Conservation (phyloP, 2,797 vertebrate genomes). For the Anomalospiza imberbis region DNA sequence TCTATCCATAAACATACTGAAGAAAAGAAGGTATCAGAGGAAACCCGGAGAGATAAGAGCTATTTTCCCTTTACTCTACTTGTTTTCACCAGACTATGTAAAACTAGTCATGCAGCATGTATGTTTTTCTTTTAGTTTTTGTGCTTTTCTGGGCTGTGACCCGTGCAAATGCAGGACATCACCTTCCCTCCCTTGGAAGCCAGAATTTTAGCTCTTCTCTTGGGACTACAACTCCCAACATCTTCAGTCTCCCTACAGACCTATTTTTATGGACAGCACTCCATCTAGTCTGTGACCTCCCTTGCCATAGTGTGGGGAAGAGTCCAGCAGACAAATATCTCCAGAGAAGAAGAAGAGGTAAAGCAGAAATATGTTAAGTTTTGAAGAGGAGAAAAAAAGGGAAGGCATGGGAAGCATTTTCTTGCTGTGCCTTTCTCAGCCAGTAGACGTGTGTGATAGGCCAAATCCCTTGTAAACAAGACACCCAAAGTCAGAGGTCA, state of each 20-base stretch:
- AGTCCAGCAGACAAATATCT: background rate
- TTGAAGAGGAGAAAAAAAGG: background rate
- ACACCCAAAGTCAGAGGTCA: background rate
- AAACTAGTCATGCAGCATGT: background rate
- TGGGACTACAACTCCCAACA: background rate
- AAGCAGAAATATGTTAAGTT: background rate
- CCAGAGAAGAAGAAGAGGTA: background rate
- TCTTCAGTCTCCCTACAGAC: background rate
- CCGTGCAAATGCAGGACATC: background rate
- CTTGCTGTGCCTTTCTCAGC: background rate
- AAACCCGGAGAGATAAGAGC: conserved; percentile 1
- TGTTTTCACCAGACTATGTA: background rate
- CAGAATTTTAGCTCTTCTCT: background rate
- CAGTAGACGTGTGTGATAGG: background rate
- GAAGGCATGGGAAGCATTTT: background rate
- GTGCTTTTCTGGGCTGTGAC: background rate
- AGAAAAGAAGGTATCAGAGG: conserved; percentile 43
- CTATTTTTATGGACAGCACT: background rate
- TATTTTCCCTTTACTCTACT: background rate
- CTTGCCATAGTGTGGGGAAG: background rate
- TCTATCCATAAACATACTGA: background rate
- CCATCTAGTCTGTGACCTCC: background rate
- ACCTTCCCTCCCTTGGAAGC: background rate
- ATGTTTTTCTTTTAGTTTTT: background rate
- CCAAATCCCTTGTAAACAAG: background rate